Evolutionary conservation across 2,888 invertebrate genomes (phyloP), one percentile per base, ranked within the genome.

Genomic region (Merodon equestris): DNA sequence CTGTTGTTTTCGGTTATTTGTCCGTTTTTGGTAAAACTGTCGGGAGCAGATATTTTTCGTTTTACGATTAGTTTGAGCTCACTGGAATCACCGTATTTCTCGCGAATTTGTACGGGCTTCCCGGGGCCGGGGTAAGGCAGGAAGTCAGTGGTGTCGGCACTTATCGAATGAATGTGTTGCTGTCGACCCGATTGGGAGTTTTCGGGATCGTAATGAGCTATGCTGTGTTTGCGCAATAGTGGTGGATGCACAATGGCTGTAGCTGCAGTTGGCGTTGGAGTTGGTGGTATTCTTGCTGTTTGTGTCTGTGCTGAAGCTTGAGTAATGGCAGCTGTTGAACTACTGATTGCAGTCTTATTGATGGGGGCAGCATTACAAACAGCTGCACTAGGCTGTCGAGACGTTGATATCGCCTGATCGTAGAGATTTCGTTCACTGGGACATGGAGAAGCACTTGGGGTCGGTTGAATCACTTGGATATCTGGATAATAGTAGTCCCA

Each of bases 371-470:
- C 71, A 56, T 47, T 58, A 27, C 27, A 27, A 40, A 57, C 63
- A 42, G 57, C 48, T 57, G 54, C 54, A 53, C 77, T 53, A 63
- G 70, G 48, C 50, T 58, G 67, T 51, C 44, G 74, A 27, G 27
- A 27, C 18, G 77, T 60, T 15, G 82, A 63, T 67, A 76, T 63
- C 53, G 76, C 68, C 57, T 82, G 73, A 19, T 87, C 87, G 72
- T 85, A 86, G 17, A 85, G 82, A 79, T 85, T 86, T 71, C 85
- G 84, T 84, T 93, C 93, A 86, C 95, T 95, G 38, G 92, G 92
- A 86, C 93, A 92, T 9, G 96, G 96, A 42, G 96, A 96, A 58
- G 95, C 91, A 64, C 95, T 94, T n/a, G 96, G 95, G 17, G 94
- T 94, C 51, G 94, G 93, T 85, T 94, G 93, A 82, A 94, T 94